Percentiles rank a stretch among this genome's conserved stretches.
phyloP scores from a whole-genome alignment of 2,113 vertebrate species.

The Austrofundulus limnaeus region DNA sequence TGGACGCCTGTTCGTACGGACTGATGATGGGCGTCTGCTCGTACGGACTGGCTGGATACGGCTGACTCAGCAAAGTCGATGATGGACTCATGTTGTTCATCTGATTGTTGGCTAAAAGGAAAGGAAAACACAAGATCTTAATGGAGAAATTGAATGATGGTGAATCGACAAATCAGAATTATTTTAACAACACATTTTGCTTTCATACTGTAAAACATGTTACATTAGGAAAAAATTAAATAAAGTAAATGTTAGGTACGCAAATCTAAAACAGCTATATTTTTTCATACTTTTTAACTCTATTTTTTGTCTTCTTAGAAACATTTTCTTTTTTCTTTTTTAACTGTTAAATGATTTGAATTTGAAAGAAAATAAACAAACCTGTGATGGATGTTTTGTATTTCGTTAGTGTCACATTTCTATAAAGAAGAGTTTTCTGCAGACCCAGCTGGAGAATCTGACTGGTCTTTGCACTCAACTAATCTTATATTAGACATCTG shows the following conservation, averaged over 20 bases:
- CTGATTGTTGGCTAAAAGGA: conserved; percentile 82
- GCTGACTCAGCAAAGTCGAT: conserved; percentile 86
- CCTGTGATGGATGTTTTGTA: not conserved
- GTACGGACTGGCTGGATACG: conserved; percentile 86
- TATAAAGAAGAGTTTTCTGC: conserved; percentile 42
- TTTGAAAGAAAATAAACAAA: too few species aligned
- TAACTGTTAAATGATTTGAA: not conserved
- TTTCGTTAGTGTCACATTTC: conserved; percentile 33
- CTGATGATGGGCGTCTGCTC: conserved; percentile 86
- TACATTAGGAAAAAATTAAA: too few species aligned
- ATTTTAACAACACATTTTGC: not conserved
- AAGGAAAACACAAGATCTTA: conserved; percentile 13
- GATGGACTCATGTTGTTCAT: conserved; percentile 88
- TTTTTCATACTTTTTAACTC: not conserved
- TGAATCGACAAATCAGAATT: not conserved
- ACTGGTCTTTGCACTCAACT: conserved; percentile 59
- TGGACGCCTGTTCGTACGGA: conserved; percentile 85
- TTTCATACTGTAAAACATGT: not conserved
- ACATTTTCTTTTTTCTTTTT: not conserved
- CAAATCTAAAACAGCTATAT: not conserved
- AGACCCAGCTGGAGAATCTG: conserved; percentile 62
- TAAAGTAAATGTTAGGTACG: too few species aligned
- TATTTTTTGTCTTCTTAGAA: not conserved
- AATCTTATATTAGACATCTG: conserved; percentile 76
- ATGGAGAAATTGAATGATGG: not conserved